Evolutionary conservation across 1,140 invertebrate species (phyloP).

Genomic region (Phenacoccus solenopsis): DNA sequence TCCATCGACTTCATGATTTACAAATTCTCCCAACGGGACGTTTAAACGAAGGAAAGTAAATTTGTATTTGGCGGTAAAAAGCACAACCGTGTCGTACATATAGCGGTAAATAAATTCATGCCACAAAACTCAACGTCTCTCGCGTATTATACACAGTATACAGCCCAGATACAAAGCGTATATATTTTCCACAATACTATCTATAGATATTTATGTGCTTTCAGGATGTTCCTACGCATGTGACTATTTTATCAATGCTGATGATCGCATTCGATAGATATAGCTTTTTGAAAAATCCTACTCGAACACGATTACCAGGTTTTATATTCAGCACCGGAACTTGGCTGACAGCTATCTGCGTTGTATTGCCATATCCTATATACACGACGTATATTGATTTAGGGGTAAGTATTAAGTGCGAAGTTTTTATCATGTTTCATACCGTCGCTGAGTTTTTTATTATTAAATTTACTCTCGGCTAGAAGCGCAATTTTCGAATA

Average conservation of each 20-base stretch:
- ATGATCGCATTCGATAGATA: conserved; percentile 55
- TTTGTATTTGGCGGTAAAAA: not conserved
- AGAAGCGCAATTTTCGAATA: not conserved
- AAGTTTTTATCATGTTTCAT: not conserved
- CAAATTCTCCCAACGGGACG: not conserved
- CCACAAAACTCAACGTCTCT: too few relatives aligned
- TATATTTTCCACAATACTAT: not conserved
- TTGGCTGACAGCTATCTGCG: conserved; percentile 54
- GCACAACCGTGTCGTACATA: not conserved
- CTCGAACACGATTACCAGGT: conserved; percentile 46
- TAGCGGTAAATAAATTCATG: not conserved
- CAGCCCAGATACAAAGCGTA: too few relatives aligned
- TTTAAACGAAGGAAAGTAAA: not conserved
- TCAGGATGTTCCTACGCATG: conserved; percentile 53
- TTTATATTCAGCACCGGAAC: conserved; percentile 51
- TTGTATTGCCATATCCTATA: conserved; percentile 57
- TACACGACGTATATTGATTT: conserved; percentile 34
- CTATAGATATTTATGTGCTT: conserved; percentile 23
- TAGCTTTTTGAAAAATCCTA: conserved; percentile 46
- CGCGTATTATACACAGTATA: too few relatives aligned
- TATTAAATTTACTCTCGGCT: too few relatives aligned
- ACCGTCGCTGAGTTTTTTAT: too few relatives aligned
- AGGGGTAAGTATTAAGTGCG: conserved; percentile 19
- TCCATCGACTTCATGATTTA: not conserved
- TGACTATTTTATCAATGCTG: conserved; percentile 53